phyloP scores from a whole-genome alignment of 2,888 invertebrate species.

The Cataglyphis cursor region DNA sequence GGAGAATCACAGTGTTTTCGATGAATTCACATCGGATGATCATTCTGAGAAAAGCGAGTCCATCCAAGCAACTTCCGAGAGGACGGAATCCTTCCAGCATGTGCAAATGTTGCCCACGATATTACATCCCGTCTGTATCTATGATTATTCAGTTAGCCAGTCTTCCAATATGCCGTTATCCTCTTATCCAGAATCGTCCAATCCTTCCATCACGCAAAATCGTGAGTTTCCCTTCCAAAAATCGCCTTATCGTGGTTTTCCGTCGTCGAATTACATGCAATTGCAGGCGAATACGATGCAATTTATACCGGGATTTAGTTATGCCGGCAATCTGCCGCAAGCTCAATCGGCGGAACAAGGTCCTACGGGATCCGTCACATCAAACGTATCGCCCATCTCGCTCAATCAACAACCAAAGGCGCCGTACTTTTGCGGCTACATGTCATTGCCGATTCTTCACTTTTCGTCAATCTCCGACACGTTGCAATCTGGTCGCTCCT shows the following conservation, averaged over 20 bases:
- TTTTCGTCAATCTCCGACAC: constrained; percentile 74
- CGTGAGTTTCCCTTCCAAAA: constrained; percentile 24
- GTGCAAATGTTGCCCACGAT: constrained; percentile 77
- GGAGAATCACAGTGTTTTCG: not conserved
- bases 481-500: constrained; percentile 62
- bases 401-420: constrained; percentile 38
- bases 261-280: constrained; percentile 58
- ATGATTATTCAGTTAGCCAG: constrained; percentile 29
- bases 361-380: constrained; percentile 63
- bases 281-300: constrained; percentile 64
- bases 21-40: not conserved
- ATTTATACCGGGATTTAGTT: constrained; percentile 33
- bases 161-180: constrained; percentile 16
- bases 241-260: constrained; percentile 6
- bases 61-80: constrained; percentile 73
- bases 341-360: not conserved
- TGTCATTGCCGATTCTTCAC: constrained; percentile 77
- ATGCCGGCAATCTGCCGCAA: not conserved
- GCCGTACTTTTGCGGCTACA: constrained; percentile 79
- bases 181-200: not conserved
- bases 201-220: not conserved
- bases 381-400: constrained; percentile 45
- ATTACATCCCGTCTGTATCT: constrained; percentile 79
- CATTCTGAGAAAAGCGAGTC: constrained; percentile 44
- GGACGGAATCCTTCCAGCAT: constrained; percentile 80